Evolutionary conservation across 53 echinoderm and acorn worm genomes (phyloP), one percentile per base, ranked within the genome.

Genomic region (Patiria pectinifera): DNA sequence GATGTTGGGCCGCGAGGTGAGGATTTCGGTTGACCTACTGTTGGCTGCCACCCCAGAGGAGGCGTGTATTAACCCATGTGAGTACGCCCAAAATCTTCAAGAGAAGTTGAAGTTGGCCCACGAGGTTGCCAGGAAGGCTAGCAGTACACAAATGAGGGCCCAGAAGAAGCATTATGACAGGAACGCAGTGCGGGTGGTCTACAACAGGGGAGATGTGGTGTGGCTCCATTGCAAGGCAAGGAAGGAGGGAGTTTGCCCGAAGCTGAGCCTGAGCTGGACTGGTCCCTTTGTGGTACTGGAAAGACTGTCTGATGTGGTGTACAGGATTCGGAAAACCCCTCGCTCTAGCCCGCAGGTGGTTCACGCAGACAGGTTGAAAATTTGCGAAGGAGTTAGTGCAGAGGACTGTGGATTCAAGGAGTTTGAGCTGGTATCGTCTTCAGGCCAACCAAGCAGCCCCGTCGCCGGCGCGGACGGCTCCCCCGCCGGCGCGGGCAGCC

Each of bases 161-260:
- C 85, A 85, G 85, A 85, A 85, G 53, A 69, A 45, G 63, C 85
- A 85, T 45, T 85, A 85, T 45, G 85, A 85, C 66, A 23, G 43
- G 85, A 85, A 85, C 43, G 79, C 45, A 15, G 11, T 44, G 35
- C 47, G 10, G 59, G n/a, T 6, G 82, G 13, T 82, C 46, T 58
- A 82, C 53, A 48, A 82, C 82, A 82, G 22, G 59, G 82, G 82
- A 82, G 49, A 46, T 48, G 82, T 82, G 58, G 82, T 82, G 47
- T 82, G 82, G 82, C 82, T 82, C 58, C 82, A 82, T 19, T 48
- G 49, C 82, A 61, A 83, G 45, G 45, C 23, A 14, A 26, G 44
- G 45, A 78, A 78, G 78, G 7, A 78, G 78, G 78, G 78, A 44
- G 9, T 35, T 4, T 61, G 62, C 21, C 61, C 12, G 18, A 61